Evolutionary conservation across 2,797 vertebrate species (phyloP).

Genomic region (Takifugu rubripes): DNA sequence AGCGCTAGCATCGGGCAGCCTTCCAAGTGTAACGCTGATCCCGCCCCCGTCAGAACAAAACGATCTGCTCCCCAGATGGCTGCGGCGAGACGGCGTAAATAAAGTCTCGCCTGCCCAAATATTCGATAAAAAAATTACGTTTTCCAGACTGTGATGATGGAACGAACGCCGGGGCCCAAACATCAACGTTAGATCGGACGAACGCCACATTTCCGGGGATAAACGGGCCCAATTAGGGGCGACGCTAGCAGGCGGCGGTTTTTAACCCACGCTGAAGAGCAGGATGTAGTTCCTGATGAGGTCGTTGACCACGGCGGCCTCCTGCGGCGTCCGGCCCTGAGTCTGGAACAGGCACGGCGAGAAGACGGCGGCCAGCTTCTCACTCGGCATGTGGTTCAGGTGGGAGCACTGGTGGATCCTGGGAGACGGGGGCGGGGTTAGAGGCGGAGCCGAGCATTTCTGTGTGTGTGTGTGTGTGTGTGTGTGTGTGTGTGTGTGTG

Average conservation of each 20-base stretch:
- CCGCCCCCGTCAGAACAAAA: slow-evolving; percentile 33
- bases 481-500: slow-evolving; percentile 8
- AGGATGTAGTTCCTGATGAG: slow-evolving; percentile 89
- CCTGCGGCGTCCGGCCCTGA: slow-evolving; percentile 84
- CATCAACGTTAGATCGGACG: too few relatives aligned
- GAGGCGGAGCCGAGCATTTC: not conserved
- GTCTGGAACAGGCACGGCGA: slow-evolving; percentile 95
- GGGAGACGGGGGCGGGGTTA: not conserved
- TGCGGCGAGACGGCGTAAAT: slow-evolving; percentile 34
- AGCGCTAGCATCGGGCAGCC: slow-evolving; percentile 62
- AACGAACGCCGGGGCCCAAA: too few relatives aligned
- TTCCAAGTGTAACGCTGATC: slow-evolving; percentile 61
- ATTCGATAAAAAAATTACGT: not conserved
- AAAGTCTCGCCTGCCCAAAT: slow-evolving; percentile 36
- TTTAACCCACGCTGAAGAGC: slow-evolving; percentile 86
- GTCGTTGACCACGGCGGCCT: slow-evolving; percentile 85
- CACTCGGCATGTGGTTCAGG: slow-evolving; percentile 87
- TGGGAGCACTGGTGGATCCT: slow-evolving; percentile 91
- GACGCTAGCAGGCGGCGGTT: not conserved
- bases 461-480: slow-evolving; percentile 9
- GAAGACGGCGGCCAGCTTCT: slow-evolving; percentile 86
- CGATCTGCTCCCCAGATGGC: slow-evolving; percentile 35
- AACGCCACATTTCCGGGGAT: too few relatives aligned
- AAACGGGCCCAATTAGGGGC: not conserved
- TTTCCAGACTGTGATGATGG: not conserved